Evolutionary conservation across 1,140 invertebrate species (phyloP).

Genomic region (Ptiloglossa arizonensis): DNA sequence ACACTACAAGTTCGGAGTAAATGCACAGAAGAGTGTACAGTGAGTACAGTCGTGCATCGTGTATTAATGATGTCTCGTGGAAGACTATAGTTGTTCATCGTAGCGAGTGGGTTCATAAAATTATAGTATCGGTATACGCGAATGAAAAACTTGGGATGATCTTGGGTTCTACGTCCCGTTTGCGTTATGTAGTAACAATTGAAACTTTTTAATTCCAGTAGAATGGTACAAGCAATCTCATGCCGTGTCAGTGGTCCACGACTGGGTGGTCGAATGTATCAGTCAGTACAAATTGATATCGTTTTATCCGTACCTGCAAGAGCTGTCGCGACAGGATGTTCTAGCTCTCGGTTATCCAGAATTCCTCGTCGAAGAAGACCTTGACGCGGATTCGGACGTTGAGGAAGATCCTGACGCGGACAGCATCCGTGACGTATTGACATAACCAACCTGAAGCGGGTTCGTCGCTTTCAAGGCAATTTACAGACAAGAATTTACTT

Average conservation of each 20-base stretch:
- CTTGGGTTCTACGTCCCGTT: too few relatives aligned
- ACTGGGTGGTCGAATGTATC: constrained; percentile 73
- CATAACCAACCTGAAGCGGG: too few relatives aligned
- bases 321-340: constrained; percentile 35
- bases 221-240: constrained; percentile 51
- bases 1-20: too few relatives aligned
- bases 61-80: too few relatives aligned
- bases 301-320: constrained; percentile 59
- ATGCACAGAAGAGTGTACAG: too few relatives aligned
- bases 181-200: too few relatives aligned
- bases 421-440: not conserved
- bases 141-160: too few relatives aligned
- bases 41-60: too few relatives aligned
- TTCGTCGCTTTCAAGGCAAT: not conserved
- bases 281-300: constrained; percentile 70
- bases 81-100: too few relatives aligned
- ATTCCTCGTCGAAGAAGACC: constrained; percentile 59
- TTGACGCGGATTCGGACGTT: not conserved
- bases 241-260: constrained; percentile 59
- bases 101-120: too few relatives aligned
- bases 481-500: not conserved
- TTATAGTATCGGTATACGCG: too few relatives aligned
- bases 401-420: too few relatives aligned
- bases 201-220: constrained; percentile 32
- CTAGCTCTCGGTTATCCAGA: constrained; percentile 40